Percentiles rank a stretch among this genome's conserved stretches.
Conservation (phyloP, 2,113 vertebrate species). For the Rhegmatorhina hoffmannsi region DNA sequence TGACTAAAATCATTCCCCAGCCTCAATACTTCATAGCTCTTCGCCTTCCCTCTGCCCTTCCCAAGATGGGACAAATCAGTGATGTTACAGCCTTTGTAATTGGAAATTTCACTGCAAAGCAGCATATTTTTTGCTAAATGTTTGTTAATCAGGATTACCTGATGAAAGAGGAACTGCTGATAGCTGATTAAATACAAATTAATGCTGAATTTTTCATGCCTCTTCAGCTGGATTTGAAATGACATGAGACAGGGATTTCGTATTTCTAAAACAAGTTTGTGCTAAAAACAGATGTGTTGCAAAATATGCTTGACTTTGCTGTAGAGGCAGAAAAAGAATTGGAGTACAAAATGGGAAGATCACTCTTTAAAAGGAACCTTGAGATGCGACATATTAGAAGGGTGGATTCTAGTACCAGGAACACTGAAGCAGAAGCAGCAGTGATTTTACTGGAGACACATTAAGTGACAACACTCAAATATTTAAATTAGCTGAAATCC, state of each 20-base stretch:
- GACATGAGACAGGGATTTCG: not conserved
- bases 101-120: not conserved
- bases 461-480: not conserved
- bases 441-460: not conserved
- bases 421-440: not conserved
- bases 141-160: slow-evolving; percentile 7
- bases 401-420: not conserved
- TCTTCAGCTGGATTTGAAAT: slow-evolving; percentile 17
- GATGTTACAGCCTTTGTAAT: not conserved
- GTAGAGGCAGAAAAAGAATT: not conserved
- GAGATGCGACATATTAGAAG: not conserved
- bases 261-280: not conserved
- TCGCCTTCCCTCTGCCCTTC: not conserved
- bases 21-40: not conserved
- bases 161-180: not conserved
- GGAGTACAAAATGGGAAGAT: not conserved
- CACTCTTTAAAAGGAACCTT: not conserved
- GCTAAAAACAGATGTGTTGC: not conserved
- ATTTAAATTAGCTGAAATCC: not conserved
- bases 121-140: not conserved
- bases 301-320: not conserved
- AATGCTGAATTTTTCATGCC: not conserved
- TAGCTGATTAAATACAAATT: slow-evolving; percentile 27
- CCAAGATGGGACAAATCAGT: not conserved
- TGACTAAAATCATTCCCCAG: not conserved